A percentile compares a stretch with the other conserved stretches of the same genome.
Conservation (phyloP, 2,797 vertebrate genomes). For the Orientallactaga sibirica region DNA sequence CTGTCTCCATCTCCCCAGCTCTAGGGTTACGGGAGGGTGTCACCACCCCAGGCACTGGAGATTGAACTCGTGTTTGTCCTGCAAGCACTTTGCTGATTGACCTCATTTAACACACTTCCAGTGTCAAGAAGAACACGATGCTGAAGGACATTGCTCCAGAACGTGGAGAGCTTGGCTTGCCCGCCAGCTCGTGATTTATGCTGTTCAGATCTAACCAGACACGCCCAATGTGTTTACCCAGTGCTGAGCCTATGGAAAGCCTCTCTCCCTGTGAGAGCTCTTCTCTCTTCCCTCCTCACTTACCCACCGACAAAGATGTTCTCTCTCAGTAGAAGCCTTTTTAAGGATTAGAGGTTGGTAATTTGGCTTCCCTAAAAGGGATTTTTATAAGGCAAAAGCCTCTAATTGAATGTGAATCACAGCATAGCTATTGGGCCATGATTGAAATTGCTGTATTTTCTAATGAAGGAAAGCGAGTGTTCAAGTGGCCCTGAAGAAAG, state of each 20-base stretch:
- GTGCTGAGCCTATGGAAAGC: neutral
- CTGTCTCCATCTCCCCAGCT: no score
- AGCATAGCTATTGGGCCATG: rapidly evolving
- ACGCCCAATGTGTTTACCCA: no score
- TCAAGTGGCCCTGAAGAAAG: neutral
- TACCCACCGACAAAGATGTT: neutral
- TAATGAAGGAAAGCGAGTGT: neutral
- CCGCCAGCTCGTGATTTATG: rapidly evolving
- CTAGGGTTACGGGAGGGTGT: no score
- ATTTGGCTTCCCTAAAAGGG: neutral
- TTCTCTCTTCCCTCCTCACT: neutral
- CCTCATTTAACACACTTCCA: no score
- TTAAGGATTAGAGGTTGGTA: neutral
- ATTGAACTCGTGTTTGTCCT: no score
- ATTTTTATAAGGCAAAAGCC: neutral
- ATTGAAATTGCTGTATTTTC: rapidly evolving
- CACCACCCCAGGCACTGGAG: no score
- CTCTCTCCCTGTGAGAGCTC: neutral
- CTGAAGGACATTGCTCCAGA: neutral
- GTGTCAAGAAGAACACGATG: neutral
- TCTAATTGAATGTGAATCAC: neutral
- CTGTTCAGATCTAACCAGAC: neutral
- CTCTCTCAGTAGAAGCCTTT: neutral
- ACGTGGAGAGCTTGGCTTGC: neutral
- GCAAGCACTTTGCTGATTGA: no score